A percentile compares a stretch with the other conserved stretches of the same genome.
Conservation (phyloP, 2,888 invertebrate species). For the Brachylomia viminalis region DNA sequence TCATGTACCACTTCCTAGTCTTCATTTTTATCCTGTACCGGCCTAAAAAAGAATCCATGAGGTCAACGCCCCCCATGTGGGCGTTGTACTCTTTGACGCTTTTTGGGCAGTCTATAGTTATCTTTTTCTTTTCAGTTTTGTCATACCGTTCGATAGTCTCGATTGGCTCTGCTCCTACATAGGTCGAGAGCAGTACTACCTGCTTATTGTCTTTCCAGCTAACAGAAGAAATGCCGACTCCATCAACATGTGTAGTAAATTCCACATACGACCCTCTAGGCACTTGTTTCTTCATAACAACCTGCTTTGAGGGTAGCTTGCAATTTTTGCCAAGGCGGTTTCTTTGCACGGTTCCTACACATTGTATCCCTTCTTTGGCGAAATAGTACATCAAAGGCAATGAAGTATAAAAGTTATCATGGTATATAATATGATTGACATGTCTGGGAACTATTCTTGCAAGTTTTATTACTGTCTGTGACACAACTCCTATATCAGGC, state of each 20-base stretch:
- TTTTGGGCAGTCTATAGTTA: too few species aligned
- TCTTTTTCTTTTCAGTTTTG: too few species aligned
- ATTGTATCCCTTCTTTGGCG: neutral
- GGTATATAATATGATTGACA: conserved; percentile 1
- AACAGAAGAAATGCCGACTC: neutral
- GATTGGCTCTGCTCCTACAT: too few species aligned
- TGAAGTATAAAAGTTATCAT: neutral
- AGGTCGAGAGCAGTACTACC: too few species aligned
- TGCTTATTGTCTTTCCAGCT: neutral
- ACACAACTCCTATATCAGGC: neutral
- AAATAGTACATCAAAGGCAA: too few species aligned
- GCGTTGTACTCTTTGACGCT: too few species aligned
- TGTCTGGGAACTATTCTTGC: conserved; percentile 1
- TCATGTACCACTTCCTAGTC: too few species aligned
- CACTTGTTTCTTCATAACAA: neutral
- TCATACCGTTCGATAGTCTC: too few species aligned
- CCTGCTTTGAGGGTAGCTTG: neutral
- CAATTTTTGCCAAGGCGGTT: neutral
- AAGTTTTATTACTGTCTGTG: conserved; percentile 6
- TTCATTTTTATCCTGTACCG: too few species aligned
- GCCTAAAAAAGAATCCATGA: too few species aligned
- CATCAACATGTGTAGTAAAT: conserved; percentile 1
- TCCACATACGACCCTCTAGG: conserved; percentile 5
- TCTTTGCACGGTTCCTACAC: neutral
- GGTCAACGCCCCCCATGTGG: too few species aligned